Evolutionary conservation across 2,888 invertebrate genomes (phyloP).

Genomic region (Auanema freiburgensis): DNA sequence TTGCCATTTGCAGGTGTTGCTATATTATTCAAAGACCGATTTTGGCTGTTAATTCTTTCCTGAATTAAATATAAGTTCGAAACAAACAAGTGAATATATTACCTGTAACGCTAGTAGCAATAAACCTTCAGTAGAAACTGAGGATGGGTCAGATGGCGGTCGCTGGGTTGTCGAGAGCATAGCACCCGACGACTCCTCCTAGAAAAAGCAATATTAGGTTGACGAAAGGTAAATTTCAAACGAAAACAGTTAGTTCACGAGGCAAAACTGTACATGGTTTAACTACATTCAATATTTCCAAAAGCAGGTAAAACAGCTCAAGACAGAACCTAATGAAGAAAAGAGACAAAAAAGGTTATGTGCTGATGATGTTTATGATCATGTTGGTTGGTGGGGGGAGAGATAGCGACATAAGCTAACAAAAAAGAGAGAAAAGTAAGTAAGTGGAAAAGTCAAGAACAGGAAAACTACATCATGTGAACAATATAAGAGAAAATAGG

Average conservation of each 20-base stretch:
- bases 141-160: constrained; percentile 8
- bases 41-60: constrained; percentile 17
- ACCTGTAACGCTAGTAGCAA: constrained; percentile 21
- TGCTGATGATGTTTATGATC: too few species aligned
- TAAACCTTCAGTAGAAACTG: constrained; percentile 13
- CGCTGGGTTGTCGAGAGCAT: constrained; percentile 16
- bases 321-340: too few species aligned
- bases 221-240: too few species aligned
- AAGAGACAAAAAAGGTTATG: too few species aligned
- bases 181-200: constrained; percentile 14
- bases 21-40: constrained; percentile 9
- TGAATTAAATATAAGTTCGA: constrained; percentile 6
- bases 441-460: background rate
- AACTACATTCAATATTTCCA: too few species aligned
- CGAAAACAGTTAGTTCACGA: too few species aligned
- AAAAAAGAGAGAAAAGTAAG: background rate
- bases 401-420: too few species aligned
- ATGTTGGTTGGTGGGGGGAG: too few species aligned
- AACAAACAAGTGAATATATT: constrained; percentile 3
- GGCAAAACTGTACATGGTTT: too few species aligned
- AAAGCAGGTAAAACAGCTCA: too few species aligned
- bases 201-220: constrained; percentile 13
- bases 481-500: constrained; percentile 7
- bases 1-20: constrained; percentile 3
- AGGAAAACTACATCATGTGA: background rate